These are phyloP conservation scores for Anastrepha ludens DNA, from an alignment of 1,140 invertebrate species.

Conservation along the genomic window DNA sequence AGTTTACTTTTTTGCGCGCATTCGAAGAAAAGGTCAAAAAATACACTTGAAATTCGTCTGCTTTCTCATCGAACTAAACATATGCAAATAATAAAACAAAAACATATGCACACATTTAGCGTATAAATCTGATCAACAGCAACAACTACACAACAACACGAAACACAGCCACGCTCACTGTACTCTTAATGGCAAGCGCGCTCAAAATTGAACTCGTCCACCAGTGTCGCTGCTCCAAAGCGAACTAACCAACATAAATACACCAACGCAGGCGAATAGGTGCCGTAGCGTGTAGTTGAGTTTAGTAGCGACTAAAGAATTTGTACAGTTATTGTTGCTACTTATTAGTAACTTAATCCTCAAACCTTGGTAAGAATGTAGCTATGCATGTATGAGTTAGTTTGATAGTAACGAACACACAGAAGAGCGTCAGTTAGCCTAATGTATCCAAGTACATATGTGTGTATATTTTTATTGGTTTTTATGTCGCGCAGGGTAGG, in stretches of 20 bases:
- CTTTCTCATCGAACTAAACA: neutral
- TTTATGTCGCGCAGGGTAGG: too few relatives aligned
- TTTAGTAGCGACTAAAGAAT: neutral
- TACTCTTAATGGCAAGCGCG: neutral
- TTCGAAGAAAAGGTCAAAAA: too few relatives aligned
- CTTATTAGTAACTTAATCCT: constrained; percentile 8
- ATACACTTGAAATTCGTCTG: neutral
- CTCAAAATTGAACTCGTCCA: constrained; percentile 22
- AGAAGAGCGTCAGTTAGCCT: neutral
- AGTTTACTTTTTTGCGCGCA: neutral
- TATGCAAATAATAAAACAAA: neutral
- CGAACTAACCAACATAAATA: constrained; percentile 23
- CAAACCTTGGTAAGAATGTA: neutral
- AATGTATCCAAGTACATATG: neutral
- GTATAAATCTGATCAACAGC: neutral
- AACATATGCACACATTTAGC: neutral
- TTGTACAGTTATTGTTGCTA: neutral
- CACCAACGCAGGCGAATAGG: neutral
- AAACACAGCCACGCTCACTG: neutral
- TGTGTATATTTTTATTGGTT: too few relatives aligned
- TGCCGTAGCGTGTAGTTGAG: neutral
- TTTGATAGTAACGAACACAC: neutral
- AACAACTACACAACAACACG: neutral
- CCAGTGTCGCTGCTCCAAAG: constrained; percentile 9
- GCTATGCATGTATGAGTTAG: neutral